Percentiles rank a stretch among this genome's conserved stretches.
Conservation (phyloP, 1,140 invertebrate species). For the Acromyrmex heyeri region DNA sequence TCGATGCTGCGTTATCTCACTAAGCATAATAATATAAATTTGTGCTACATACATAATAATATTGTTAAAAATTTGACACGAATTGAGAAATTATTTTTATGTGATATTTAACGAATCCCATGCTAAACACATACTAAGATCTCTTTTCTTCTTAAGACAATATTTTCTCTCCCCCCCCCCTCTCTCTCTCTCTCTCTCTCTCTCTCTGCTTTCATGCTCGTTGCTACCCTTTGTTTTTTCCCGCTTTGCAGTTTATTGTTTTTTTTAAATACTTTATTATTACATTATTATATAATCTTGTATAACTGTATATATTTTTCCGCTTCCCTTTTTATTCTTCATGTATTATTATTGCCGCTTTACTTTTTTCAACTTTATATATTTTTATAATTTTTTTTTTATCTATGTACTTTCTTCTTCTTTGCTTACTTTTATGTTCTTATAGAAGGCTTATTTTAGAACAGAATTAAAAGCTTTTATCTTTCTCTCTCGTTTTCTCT, state of each 20-base stretch:
- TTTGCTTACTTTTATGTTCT: too few relatives aligned
- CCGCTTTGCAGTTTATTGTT: too few relatives aligned
- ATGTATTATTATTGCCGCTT: too few relatives aligned
- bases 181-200: background rate
- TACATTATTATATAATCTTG: too few relatives aligned
- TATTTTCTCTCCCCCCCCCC: background rate
- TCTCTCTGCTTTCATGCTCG: background rate
- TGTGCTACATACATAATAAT: background rate
- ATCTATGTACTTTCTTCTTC: too few relatives aligned
- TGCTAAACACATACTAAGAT: background rate
- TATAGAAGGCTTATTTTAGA: too few relatives aligned
- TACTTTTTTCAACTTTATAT: too few relatives aligned
- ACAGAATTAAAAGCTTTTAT: background rate
- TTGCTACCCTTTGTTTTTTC: too few relatives aligned
- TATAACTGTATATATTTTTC: too few relatives aligned
- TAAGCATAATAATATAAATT: background rate
- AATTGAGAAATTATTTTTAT: background rate
- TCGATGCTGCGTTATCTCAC: background rate
- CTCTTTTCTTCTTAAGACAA: background rate
- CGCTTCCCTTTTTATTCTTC: too few relatives aligned
- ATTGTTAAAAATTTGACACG: background rate
- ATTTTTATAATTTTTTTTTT: too few relatives aligned
- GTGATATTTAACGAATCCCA: background rate
- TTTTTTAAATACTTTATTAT: too few relatives aligned
- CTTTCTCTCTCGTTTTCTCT: background rate